These are phyloP conservation scores for Mimumesa dahlbomi DNA, from an alignment of 2,888 invertebrate species.

Conservation along the genomic window DNA sequence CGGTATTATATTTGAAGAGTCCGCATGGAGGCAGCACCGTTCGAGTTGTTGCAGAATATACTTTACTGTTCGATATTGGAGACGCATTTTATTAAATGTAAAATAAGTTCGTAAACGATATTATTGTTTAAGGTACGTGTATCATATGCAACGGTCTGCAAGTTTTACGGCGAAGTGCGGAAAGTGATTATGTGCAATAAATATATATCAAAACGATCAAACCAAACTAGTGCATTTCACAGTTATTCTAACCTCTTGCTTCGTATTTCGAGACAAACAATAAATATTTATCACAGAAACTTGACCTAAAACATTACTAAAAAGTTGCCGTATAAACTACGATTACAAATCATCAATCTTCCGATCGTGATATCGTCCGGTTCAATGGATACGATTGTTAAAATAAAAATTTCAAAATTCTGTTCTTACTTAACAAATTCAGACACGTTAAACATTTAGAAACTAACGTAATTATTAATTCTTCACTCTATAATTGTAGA, in stretches of 20 bases:
- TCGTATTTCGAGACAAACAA: conserved; percentile 25
- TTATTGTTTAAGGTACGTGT: conserved; percentile 27
- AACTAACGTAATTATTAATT: no score
- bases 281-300: conserved; percentile 23
- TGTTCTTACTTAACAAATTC: no score
- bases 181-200: conserved; percentile 11
- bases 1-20: background rate
- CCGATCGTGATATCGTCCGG: background rate
- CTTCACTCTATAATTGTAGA: no score
- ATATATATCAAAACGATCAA: conserved; percentile 1
- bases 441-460: no score
- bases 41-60: conserved; percentile 29
- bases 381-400: background rate
- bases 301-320: background rate
- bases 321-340: background rate
- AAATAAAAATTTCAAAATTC: no score
- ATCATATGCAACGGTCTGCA: background rate
- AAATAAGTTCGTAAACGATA: conserved; percentile 23
- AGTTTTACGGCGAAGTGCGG: conserved; percentile 11
- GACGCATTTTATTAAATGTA: conserved; percentile 37
- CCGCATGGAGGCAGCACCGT: conserved; percentile 38
- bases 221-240: conserved; percentile 8
- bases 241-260: conserved; percentile 39
- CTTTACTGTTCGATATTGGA: conserved; percentile 45
- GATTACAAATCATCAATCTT: background rate